Conservation (phyloP, 1,140 invertebrate genomes). For the Sinella curviseta region DNA sequence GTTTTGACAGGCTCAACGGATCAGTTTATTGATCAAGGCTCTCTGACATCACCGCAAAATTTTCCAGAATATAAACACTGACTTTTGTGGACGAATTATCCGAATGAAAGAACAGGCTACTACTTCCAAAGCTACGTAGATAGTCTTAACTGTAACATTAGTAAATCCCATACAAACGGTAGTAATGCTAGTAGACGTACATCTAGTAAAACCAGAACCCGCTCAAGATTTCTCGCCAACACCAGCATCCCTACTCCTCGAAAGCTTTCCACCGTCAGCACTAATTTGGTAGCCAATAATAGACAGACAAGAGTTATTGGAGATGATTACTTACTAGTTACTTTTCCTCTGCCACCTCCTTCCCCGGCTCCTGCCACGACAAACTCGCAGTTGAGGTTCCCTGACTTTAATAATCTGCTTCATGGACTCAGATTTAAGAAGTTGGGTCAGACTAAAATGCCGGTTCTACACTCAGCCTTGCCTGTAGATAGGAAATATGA, state of each 20-base stretch:
- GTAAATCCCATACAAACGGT: background rate
- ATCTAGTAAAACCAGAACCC: background rate
- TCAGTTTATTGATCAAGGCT: constrained; percentile 24
- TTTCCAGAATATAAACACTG: constrained; percentile 46
- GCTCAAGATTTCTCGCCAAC: background rate
- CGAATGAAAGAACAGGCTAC: constrained; percentile 2
- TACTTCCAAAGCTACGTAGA: background rate
- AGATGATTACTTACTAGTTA: constrained; percentile 20
- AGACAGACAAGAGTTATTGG: constrained; percentile 8
- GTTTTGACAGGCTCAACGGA: constrained; percentile 39
- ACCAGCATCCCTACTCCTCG: background rate
- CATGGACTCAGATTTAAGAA: constrained; percentile 17
- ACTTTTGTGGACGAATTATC: constrained; percentile 25
- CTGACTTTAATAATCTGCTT: constrained; percentile 21
- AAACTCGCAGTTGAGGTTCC: background rate
- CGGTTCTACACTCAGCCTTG: background rate
- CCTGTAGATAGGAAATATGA: background rate
- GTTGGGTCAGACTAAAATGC: background rate
- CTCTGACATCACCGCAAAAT: constrained; percentile 34
- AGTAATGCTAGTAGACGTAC: background rate
- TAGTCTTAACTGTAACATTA: background rate
- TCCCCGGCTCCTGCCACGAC: background rate
- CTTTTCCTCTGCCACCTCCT: constrained; percentile 10
- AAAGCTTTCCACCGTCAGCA: background rate
- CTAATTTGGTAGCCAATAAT: constrained; percentile 10